Evolutionary conservation across 2,888 invertebrate species (phyloP).

Genomic region (Dasysyrphus tricinctus): DNA sequence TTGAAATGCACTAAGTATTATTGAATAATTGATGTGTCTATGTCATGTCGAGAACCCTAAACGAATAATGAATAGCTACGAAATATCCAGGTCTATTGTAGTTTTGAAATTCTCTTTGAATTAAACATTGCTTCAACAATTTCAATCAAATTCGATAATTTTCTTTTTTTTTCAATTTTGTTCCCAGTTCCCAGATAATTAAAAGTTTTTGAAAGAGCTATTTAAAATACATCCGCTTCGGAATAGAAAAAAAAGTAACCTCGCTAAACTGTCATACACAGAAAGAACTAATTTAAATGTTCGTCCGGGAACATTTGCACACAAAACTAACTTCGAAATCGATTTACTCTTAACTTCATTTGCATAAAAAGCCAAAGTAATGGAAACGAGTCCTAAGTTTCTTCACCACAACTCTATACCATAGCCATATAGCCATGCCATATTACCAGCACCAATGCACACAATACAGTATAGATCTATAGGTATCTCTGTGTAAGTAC

Average conservation of each 20-base stretch:
- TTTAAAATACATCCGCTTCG: constrained; percentile 3
- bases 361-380: constrained; percentile 57
- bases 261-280: constrained; percentile 51
- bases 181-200: constrained; percentile 33
- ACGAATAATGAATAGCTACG: too few relatives aligned
- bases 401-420: background rate
- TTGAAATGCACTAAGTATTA: too few relatives aligned
- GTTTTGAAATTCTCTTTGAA: background rate
- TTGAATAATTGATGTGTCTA: too few relatives aligned
- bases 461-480: background rate
- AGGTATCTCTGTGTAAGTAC: constrained; percentile 18
- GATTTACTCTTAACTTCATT: constrained; percentile 62
- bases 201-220: constrained; percentile 28
- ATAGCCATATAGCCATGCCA: background rate
- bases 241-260: background rate
- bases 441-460: background rate
- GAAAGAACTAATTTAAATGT: constrained; percentile 53
- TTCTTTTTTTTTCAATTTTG: background rate
- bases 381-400: constrained; percentile 48
- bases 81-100: too few relatives aligned
- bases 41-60: too few relatives aligned
- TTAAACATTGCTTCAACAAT: constrained; percentile 10
- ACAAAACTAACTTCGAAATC: constrained; percentile 50
- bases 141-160: constrained; percentile 34
- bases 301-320: constrained; percentile 30